phyloP scores from a whole-genome alignment of 2,888 invertebrate species.

The Tetranychus truncatus region DNA sequence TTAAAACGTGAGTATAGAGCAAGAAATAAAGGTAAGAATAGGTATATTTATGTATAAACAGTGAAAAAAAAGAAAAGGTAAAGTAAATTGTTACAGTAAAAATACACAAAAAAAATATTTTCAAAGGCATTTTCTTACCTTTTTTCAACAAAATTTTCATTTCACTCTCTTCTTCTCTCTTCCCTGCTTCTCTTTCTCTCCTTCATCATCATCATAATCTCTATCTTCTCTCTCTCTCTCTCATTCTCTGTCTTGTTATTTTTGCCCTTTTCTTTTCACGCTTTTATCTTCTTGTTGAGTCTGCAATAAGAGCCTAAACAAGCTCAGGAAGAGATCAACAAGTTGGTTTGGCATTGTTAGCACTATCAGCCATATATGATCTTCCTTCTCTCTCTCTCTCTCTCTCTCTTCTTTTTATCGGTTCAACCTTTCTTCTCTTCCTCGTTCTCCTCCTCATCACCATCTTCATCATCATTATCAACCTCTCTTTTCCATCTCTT shows the following conservation, averaged over 20 bases:
- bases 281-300: background rate
- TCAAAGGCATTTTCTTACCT: constrained; percentile 1
- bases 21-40: background rate
- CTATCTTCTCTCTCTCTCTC: background rate
- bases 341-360: background rate
- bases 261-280: background rate
- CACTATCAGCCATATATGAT: background rate
- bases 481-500: no score
- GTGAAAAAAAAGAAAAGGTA: background rate
- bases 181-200: constrained; percentile 5
- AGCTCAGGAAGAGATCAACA: background rate
- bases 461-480: background rate
- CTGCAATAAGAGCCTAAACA: background rate
- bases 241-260: background rate
- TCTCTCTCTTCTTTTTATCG: background rate
- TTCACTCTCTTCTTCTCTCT: background rate
- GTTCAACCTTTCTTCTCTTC: background rate
- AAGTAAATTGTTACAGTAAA: background rate
- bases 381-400: constrained; percentile 8
- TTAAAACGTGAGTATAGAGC: background rate
- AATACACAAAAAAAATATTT: background rate
- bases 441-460: background rate
- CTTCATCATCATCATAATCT: background rate
- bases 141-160: background rate
- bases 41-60: background rate